Evolutionary conservation across 2,888 invertebrate genomes (phyloP).

Genomic region (Ormia ochracea): DNA sequence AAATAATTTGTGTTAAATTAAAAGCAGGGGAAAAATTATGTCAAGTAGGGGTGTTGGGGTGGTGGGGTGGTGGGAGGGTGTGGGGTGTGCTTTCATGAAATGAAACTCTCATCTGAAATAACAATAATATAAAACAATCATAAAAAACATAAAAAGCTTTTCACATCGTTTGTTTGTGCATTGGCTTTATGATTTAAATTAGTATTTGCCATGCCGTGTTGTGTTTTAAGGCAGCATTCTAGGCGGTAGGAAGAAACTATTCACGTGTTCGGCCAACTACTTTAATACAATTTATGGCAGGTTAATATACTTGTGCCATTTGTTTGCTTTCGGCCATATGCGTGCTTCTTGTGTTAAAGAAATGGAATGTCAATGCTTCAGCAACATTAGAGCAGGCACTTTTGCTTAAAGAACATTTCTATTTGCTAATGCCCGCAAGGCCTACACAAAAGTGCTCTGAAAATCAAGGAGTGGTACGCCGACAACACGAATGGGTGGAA

Average conservation of each 20-base stretch:
- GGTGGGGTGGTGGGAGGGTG: too few species aligned
- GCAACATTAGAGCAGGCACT: background rate
- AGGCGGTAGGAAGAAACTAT: background rate
- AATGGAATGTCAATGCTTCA: background rate
- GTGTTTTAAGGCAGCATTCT: background rate
- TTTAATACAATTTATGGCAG: slow-evolving; percentile 19
- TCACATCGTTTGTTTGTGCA: background rate
- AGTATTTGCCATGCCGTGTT: background rate
- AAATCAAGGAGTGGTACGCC: slow-evolving; percentile 11
- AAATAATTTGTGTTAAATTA: slow-evolving; percentile 44
- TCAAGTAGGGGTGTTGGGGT: too few species aligned
- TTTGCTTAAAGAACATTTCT: background rate
- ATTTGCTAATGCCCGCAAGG: slow-evolving; percentile 7
- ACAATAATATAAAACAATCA: background rate
- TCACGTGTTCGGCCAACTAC: background rate
- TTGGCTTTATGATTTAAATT: slow-evolving; percentile 3
- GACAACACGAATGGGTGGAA: background rate
- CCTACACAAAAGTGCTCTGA: background rate
- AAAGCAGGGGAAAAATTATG: too few species aligned
- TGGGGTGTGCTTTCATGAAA: too few species aligned
- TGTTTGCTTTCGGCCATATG: slow-evolving; percentile 14
- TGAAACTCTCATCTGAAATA: background rate
- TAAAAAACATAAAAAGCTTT: background rate
- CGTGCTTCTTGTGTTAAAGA: background rate
- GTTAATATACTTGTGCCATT: slow-evolving; percentile 32